phyloP scores from a whole-genome alignment of 2,797 vertebrate genomes.

The Chrysocyon brachyurus region DNA sequence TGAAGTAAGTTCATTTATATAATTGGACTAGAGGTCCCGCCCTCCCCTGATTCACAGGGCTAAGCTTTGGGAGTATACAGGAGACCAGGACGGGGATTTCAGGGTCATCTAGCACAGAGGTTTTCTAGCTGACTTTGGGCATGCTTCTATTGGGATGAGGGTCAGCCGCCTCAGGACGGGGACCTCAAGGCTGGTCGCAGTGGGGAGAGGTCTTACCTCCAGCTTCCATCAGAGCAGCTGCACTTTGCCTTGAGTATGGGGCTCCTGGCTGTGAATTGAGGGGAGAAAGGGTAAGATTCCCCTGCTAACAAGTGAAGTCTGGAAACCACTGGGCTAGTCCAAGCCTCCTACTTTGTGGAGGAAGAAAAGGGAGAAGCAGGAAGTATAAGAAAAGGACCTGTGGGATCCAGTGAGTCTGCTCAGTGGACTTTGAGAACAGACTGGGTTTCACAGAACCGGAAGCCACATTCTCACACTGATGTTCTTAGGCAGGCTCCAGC shows the following conservation, averaged over 20 bases:
- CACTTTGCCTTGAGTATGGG: background rate
- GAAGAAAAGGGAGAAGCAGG: background rate
- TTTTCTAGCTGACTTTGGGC: background rate
- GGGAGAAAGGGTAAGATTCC: background rate
- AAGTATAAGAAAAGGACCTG: background rate
- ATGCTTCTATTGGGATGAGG: background rate
- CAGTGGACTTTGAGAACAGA: background rate
- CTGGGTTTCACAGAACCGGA: background rate
- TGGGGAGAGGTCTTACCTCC: background rate
- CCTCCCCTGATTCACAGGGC: background rate
- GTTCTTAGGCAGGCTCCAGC: constrained; percentile 33
- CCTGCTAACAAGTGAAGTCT: background rate
- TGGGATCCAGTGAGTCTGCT: background rate
- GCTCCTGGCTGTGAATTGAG: background rate
- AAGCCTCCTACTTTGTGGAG: background rate
- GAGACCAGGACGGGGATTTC: background rate
- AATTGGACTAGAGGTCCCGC: background rate
- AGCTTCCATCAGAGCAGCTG: background rate
- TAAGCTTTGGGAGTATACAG: background rate
- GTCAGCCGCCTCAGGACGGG: background rate
- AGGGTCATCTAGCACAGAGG: background rate
- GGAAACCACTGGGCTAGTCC: background rate
- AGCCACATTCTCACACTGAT: background rate
- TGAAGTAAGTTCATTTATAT: background rate
- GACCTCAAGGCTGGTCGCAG: background rate